A percentile compares a stretch with the other conserved stretches of the same genome.
Evolutionary conservation across 2,888 invertebrate species (phyloP).

Genomic region (Eupithecia vulgata): DNA sequence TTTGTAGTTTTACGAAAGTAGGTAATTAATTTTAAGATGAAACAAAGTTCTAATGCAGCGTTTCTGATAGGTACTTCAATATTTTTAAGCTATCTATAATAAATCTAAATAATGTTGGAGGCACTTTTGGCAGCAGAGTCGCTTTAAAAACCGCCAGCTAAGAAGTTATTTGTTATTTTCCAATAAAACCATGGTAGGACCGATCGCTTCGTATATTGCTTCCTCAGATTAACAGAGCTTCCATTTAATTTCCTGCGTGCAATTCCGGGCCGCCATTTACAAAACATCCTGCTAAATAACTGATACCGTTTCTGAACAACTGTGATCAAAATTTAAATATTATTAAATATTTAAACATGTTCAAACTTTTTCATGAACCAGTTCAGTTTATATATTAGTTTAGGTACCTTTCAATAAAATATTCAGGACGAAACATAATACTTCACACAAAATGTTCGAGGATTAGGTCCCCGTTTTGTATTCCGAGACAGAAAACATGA

Average conservation of each 20-base stretch:
- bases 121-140: neutral
- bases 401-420: neutral
- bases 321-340: conserved; percentile 1
- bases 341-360: neutral
- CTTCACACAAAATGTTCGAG: too few relatives aligned
- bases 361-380: neutral
- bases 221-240: conserved; percentile 70
- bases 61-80: too few relatives aligned
- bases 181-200: conserved; percentile 28
- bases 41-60: too few relatives aligned
- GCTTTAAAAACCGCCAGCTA: neutral
- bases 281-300: conserved; percentile 53
- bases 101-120: too few relatives aligned
- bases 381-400: neutral
- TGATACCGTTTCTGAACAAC: conserved; percentile 3
- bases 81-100: too few relatives aligned
- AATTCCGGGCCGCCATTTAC: conserved; percentile 56
- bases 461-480: too few relatives aligned
- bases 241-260: conserved; percentile 71
- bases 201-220: conserved; percentile 58
- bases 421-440: too few relatives aligned
- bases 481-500: neutral
- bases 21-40: too few relatives aligned
- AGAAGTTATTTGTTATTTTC: neutral
- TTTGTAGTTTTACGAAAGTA: too few relatives aligned